Evolutionary conservation across 2,888 invertebrate species (phyloP).

Genomic region (Morpho deidamia): DNA sequence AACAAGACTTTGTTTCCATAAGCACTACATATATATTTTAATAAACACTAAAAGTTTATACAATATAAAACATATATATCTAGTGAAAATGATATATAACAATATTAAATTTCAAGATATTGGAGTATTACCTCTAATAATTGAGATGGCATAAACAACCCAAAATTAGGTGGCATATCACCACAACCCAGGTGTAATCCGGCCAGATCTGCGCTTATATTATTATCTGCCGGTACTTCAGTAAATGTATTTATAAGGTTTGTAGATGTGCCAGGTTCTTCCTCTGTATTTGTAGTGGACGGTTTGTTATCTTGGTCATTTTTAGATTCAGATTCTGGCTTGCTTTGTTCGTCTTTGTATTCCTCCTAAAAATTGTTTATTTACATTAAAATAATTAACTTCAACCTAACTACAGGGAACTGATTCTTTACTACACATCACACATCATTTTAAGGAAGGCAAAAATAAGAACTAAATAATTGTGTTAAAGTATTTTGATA

Average conservation of each 20-base stretch:
- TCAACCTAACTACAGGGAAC: too few relatives aligned
- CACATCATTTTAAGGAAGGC: too few relatives aligned
- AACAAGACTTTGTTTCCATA: too few relatives aligned
- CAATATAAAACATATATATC: too few relatives aligned
- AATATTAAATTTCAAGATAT: neutral
- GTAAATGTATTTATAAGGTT: slow-evolving; percentile 55
- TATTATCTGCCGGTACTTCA: slow-evolving; percentile 27
- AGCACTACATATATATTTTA: too few relatives aligned
- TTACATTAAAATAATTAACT: neutral
- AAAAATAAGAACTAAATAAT: too few relatives aligned
- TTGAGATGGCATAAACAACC: slow-evolving; percentile 72
- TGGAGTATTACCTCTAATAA: slow-evolving; percentile 55
- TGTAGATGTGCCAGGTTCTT: slow-evolving; percentile 22
- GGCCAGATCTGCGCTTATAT: slow-evolving; percentile 53
- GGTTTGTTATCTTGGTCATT: slow-evolving; percentile 34
- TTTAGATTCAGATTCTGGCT: slow-evolving; percentile 34
- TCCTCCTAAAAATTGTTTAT: slow-evolving; percentile 72
- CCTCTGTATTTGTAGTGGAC: slow-evolving; percentile 23
- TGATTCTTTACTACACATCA: too few relatives aligned
- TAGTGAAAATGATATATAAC: too few relatives aligned
- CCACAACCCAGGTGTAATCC: slow-evolving; percentile 56
- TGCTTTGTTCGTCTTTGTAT: slow-evolving; percentile 71
- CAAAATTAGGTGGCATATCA: slow-evolving; percentile 50
- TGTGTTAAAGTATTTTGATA: too few relatives aligned
- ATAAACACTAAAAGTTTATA: too few relatives aligned